phyloP scores from a whole-genome alignment of 2,113 vertebrate genomes.

The Tragelaphus strepsiceros region DNA sequence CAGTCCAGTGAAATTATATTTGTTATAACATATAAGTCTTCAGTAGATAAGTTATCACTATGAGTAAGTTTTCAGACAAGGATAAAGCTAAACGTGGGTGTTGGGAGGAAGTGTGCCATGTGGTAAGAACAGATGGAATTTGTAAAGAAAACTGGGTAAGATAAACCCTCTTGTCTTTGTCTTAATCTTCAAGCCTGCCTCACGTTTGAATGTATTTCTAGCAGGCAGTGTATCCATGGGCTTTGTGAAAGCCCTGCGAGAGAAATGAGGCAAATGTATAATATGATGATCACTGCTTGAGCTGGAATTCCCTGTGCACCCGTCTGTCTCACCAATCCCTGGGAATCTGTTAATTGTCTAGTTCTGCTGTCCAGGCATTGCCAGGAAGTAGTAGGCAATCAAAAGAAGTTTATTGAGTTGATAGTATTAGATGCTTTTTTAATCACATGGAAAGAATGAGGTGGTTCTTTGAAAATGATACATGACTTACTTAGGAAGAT shows the following conservation, averaged over 20 bases:
- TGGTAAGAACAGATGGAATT: neutral
- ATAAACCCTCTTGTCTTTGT: neutral
- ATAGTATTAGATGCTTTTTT: neutral
- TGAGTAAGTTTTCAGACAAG: neutral
- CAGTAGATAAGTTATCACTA: neutral
- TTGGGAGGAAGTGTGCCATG: neutral
- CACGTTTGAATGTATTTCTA: neutral
- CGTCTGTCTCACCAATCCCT: neutral
- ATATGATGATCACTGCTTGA: neutral
- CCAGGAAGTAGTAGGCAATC: neutral
- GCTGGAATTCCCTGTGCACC: neutral
- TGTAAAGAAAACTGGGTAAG: neutral
- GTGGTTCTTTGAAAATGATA: neutral
- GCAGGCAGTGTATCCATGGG: neutral
- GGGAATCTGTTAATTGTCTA: neutral
- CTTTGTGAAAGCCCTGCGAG: neutral
- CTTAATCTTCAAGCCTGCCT: neutral
- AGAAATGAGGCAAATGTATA: neutral
- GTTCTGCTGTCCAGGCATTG: neutral
- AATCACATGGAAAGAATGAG: neutral
- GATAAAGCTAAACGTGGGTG: neutral
- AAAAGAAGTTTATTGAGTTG: neutral
- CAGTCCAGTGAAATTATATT: slow-evolving; percentile 23
- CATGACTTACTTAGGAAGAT: neutral
- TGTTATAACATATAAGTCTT: neutral